phyloP scores from a whole-genome alignment of 2,113 vertebrate species.

The Symphodus melops region DNA sequence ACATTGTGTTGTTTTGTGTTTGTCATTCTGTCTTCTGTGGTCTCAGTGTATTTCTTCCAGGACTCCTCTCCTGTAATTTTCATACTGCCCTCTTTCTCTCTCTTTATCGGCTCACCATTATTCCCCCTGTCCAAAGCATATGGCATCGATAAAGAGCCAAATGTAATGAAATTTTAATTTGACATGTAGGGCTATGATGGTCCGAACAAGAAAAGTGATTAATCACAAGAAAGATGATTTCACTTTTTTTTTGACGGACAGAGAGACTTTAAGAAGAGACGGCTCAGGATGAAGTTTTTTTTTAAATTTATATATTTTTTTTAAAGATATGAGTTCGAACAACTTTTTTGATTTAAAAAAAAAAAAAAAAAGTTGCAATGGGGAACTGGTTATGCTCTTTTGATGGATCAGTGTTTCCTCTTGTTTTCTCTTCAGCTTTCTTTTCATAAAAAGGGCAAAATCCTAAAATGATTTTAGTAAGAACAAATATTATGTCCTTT shows the following conservation, averaged over 20 bases:
- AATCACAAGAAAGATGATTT: slow-evolving; percentile 4
- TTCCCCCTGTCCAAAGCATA: slow-evolving; percentile 46
- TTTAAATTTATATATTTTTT: too few species aligned
- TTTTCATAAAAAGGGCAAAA: too few species aligned
- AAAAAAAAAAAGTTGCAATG: too few species aligned
- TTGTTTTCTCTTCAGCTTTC: too few species aligned
- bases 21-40: slow-evolving; percentile 19
- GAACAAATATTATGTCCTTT: too few species aligned
- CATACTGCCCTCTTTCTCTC: slow-evolving; percentile 42
- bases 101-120: slow-evolving; percentile 34
- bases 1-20: background rate
- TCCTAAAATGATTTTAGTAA: too few species aligned
- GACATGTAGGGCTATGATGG: slow-evolving; percentile 16
- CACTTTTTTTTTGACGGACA: background rate
- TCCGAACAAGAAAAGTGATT: background rate
- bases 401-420: too few species aligned
- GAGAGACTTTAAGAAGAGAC: too few species aligned
- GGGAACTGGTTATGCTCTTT: too few species aligned
- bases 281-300: slow-evolving; percentile 1
- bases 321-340: too few species aligned
- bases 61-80: slow-evolving; percentile 35
- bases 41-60: slow-evolving; percentile 10
- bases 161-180: slow-evolving; percentile 52
- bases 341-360: too few species aligned
- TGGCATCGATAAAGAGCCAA: slow-evolving; percentile 50